phyloP scores from a whole-genome alignment of 2,113 vertebrate genomes.

The Anarrhichthys ocellatus region DNA sequence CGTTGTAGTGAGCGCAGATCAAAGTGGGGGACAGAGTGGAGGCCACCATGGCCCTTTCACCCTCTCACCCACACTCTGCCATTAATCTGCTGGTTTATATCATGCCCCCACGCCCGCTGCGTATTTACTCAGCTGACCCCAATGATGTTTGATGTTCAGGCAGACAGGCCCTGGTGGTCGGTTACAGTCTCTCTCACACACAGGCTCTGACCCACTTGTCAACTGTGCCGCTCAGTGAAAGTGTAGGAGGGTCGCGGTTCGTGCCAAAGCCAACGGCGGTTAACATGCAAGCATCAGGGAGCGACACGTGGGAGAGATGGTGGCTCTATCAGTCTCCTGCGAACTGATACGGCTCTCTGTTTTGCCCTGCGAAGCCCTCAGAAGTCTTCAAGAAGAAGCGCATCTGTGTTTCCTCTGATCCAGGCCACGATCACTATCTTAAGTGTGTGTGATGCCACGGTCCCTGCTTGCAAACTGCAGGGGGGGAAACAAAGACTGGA shows the following conservation, averaged over 20 bases:
- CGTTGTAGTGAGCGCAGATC: constrained; percentile 64
- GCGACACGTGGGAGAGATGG: constrained; percentile 61
- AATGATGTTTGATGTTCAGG: constrained; percentile 75
- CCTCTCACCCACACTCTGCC: constrained; percentile 76
- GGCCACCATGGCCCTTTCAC: constrained; percentile 77
- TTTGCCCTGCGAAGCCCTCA: constrained; percentile 57
- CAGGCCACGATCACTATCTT: constrained; percentile 63
- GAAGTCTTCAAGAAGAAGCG: constrained; percentile 59
- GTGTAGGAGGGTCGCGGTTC: constrained; percentile 63
- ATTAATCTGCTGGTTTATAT: constrained; percentile 74
- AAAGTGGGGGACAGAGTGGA: constrained; percentile 60
- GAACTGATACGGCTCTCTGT: constrained; percentile 57
- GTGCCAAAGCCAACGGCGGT: constrained; percentile 73
- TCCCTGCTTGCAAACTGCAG: constrained; percentile 30
- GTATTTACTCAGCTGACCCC: constrained; percentile 81
- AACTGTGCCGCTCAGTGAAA: constrained; percentile 59
- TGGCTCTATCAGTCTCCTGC: constrained; percentile 73
- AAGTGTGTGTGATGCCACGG: constrained; percentile 37
- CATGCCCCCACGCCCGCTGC: constrained; percentile 52
- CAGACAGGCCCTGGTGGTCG: constrained; percentile 45
- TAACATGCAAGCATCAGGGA: constrained; percentile 74
- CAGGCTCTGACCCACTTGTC: constrained; percentile 55
- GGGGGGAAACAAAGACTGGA: constrained; percentile 44
- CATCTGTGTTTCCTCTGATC: constrained; percentile 69
- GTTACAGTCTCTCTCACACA: constrained; percentile 37